These are phyloP conservation scores for Actinostola sp. DNA, from an alignment of 92 coral and sea anemone species.

Conservation along the genomic window DNA sequence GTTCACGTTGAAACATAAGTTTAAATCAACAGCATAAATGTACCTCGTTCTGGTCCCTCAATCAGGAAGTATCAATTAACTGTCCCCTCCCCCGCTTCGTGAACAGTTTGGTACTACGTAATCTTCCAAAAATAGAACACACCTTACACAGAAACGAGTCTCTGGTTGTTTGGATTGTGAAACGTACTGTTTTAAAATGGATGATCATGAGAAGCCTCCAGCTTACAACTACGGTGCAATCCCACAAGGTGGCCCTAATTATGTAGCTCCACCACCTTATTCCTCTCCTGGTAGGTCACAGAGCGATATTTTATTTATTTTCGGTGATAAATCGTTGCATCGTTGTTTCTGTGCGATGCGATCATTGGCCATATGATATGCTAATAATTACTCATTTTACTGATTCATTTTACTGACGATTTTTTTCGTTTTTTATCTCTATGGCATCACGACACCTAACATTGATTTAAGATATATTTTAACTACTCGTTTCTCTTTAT, in stretches of 20 bases:
- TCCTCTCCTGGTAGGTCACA: constrained; percentile 35
- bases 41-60: not conserved
- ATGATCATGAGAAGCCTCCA: constrained; percentile 62
- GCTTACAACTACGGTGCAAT: constrained; percentile 83
- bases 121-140: constrained; percentile 11
- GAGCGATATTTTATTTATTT: not conserved
- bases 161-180: not conserved
- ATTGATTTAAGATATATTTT: too few species aligned
- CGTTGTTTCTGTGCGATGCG: not conserved
- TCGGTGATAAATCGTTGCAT: not conserved
- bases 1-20: too few species aligned
- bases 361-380: not conserved
- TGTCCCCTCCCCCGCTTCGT: not conserved
- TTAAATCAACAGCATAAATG: too few species aligned
- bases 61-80: not conserved
- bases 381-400: too few species aligned
- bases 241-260: constrained; percentile 37
- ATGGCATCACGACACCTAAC: too few species aligned
- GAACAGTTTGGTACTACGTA: constrained; percentile 20
- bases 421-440: too few species aligned
- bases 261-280: constrained; percentile 63
- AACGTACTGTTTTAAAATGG: constrained; percentile 20
- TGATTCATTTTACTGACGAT: too few species aligned
- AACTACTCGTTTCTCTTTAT: too few species aligned
- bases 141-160: constrained; percentile 2